phyloP scores from a whole-genome alignment of 1,140 invertebrate species.

The Heliothis subflexa region DNA sequence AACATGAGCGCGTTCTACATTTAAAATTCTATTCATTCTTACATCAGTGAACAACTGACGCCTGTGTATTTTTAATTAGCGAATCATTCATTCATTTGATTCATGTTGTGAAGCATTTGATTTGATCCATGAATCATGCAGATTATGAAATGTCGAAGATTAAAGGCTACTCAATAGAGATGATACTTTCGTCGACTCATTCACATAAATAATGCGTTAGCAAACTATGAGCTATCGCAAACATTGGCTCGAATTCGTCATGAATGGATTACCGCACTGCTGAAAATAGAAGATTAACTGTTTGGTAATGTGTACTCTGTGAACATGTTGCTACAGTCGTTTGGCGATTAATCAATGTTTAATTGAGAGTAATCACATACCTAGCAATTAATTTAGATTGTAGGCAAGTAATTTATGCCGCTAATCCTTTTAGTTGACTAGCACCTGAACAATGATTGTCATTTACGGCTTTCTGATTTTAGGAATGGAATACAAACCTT shows the following conservation, averaged over 20 bases:
- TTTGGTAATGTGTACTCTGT: not conserved
- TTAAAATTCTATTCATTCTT: conserved; percentile 2
- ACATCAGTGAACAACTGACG: conserved; percentile 1
- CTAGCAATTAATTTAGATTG: not conserved
- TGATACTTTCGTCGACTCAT: conserved; percentile 25
- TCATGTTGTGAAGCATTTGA: not conserved
- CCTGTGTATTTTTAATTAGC: conserved; percentile 9
- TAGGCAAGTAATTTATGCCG: not conserved
- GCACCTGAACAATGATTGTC: no score
- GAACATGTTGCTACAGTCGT: conserved; percentile 7
- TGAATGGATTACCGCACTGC: conserved; percentile 2
- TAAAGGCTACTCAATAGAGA: not conserved
- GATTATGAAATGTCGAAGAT: conserved; percentile 8
- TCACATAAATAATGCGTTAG: conserved; percentile 18
- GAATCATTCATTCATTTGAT: conserved; percentile 2
- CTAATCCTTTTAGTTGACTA: no score
- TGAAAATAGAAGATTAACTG: conserved; percentile 29
- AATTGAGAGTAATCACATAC: not conserved
- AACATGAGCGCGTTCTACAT: conserved; percentile 1
- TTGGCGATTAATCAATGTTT: conserved; percentile 12
- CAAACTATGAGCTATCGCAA: conserved; percentile 3
- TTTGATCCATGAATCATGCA: conserved; percentile 3
- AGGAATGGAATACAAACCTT: no score
- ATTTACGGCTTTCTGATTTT: no score
- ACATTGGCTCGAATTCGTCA: conserved; percentile 34